Conservation (phyloP, 2,113 vertebrate genomes). For the Mola mola region DNA sequence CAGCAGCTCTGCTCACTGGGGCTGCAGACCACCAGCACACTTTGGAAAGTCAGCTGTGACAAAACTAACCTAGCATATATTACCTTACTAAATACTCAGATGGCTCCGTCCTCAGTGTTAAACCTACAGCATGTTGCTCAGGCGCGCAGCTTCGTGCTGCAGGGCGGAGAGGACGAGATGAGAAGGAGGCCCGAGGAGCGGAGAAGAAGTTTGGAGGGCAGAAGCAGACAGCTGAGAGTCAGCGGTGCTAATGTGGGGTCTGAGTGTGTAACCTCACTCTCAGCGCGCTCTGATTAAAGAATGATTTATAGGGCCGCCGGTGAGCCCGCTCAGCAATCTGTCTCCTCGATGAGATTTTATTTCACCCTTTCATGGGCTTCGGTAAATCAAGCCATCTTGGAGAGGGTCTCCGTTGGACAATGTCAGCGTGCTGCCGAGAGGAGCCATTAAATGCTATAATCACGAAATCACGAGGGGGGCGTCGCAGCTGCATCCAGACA, state of each 20-base stretch:
- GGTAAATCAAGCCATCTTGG: constrained; percentile 84
- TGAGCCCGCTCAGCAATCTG: constrained; percentile 82
- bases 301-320: constrained; percentile 83
- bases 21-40: no score
- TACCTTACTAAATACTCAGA: no score
- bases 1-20: no score
- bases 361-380: constrained; percentile 68
- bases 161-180: constrained; percentile 6
- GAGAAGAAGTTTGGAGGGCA: constrained; percentile 39
- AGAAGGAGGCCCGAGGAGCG: constrained; percentile 50
- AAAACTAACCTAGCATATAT: no score
- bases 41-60: no score
- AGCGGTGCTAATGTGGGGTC: constrained; percentile 76
- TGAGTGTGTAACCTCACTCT: constrained; percentile 75
- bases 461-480: constrained; percentile 31
- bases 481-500: constrained; percentile 36
- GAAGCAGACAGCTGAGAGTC: constrained; percentile 71
- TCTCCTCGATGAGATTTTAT: constrained; percentile 83
- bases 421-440: constrained; percentile 76
- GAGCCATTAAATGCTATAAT: constrained; percentile 76
- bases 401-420: constrained; percentile 73
- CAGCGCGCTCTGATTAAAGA: constrained; percentile 85
- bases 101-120: no score
- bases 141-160: no score
- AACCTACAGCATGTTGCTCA: no score